Conservation (phyloP, 1,140 invertebrate genomes). For the Thaumatotibia leucotreta region DNA sequence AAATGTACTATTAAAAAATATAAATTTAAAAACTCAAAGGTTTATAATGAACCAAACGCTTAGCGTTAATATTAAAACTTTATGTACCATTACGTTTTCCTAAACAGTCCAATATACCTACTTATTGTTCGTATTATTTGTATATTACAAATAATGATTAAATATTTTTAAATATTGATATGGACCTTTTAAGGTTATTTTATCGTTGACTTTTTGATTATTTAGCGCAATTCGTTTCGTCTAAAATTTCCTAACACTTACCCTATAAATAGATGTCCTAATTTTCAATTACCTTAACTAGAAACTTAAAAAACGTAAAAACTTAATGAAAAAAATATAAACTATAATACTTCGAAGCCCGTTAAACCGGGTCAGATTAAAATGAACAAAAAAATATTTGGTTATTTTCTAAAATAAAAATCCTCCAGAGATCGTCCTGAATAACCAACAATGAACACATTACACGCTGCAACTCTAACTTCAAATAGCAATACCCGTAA, state of each 20-base stretch:
- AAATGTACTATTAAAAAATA: not conserved
- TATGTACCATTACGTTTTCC: slow-evolving; percentile 28
- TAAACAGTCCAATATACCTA: slow-evolving; percentile 59
- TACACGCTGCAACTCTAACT: slow-evolving; percentile 46
- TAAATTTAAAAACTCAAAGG: not conserved
- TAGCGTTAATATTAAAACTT: slow-evolving; percentile 39
- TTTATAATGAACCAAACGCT: slow-evolving; percentile 45
- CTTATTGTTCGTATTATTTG: slow-evolving; percentile 69
- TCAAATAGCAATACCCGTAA: slow-evolving; percentile 70
- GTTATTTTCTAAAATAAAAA: slow-evolving; percentile 36
- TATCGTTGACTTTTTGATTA: slow-evolving; percentile 43
- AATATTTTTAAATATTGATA: slow-evolving; percentile 73
- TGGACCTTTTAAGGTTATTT: slow-evolving; percentile 70
- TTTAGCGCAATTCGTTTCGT: slow-evolving; percentile 37
- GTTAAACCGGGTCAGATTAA: slow-evolving; percentile 61
- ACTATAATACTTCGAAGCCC: slow-evolving; percentile 71
- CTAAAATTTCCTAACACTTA: slow-evolving; percentile 58
- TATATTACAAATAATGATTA: slow-evolving; percentile 68
- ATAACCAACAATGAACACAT: slow-evolving; percentile 66
- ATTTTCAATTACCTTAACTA: slow-evolving; percentile 50
- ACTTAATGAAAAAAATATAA: slow-evolving; percentile 39
- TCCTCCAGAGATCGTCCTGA: slow-evolving; percentile 48
- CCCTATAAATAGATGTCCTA: slow-evolving; percentile 39
- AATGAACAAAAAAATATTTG: slow-evolving; percentile 45
- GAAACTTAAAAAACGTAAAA: slow-evolving; percentile 35